phyloP scores from a whole-genome alignment of 2,888 invertebrate genomes.

The Gibbula magus region DNA sequence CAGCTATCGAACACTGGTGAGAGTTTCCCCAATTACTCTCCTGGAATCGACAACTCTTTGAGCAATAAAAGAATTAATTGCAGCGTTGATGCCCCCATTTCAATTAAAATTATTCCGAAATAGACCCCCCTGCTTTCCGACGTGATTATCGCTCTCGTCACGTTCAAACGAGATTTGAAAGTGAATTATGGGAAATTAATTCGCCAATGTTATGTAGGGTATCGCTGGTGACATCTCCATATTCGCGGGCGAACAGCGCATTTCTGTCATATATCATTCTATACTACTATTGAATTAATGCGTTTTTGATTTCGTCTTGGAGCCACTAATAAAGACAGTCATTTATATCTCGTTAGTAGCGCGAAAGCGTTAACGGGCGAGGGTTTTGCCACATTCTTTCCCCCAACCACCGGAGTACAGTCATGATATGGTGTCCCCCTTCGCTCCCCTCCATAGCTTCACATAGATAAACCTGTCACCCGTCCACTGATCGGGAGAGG shows the following conservation, averaged over 20 bases:
- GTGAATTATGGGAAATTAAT: slow-evolving; percentile 27
- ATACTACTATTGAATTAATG: slow-evolving; percentile 3
- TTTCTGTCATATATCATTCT: slow-evolving; percentile 9
- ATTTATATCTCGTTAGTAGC: slow-evolving; percentile 18
- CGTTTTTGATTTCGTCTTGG: slow-evolving; percentile 15
- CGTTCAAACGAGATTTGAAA: slow-evolving; percentile 13
- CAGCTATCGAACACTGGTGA: slow-evolving; percentile 32
- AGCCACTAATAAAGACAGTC: slow-evolving; percentile 18
- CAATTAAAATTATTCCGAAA: slow-evolving; percentile 26
- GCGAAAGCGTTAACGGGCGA: background rate
- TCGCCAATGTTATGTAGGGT: background rate
- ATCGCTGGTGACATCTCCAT: background rate
- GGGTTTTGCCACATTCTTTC: background rate
- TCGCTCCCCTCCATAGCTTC: background rate
- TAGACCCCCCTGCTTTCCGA: background rate
- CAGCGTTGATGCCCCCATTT: slow-evolving; percentile 19
- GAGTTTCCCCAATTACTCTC: slow-evolving; percentile 31
- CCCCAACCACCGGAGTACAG: background rate
- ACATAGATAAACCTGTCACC: background rate
- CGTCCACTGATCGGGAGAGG: background rate
- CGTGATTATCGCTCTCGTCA: slow-evolving; percentile 12
- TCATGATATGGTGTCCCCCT: background rate
- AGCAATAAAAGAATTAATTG: slow-evolving; percentile 27
- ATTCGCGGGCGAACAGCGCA: background rate
- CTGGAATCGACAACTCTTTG: slow-evolving; percentile 25